Percentiles rank a stretch among this genome's conserved stretches.
These are phyloP conservation scores for Drosophila tanythrix DNA, from an alignment of 2,888 invertebrate genomes.

Conservation along the genomic window DNA sequence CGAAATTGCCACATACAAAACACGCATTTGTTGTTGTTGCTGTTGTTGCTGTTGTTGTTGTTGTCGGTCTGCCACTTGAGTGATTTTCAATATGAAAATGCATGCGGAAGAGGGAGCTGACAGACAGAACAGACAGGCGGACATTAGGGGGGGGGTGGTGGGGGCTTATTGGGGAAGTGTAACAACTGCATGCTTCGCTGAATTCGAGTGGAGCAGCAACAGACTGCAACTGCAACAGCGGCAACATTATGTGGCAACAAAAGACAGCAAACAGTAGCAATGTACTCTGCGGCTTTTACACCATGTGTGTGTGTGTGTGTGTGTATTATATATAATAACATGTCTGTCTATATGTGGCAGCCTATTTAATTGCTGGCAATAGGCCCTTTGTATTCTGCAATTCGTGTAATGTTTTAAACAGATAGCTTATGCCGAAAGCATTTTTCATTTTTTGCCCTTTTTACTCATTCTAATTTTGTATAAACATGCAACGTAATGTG, in stretches of 20 bases:
- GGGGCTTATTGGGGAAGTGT: constrained; percentile 41
- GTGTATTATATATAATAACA: constrained; percentile 9
- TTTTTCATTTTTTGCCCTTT: constrained; percentile 21
- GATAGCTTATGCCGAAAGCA: constrained; percentile 28
- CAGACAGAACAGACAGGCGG: constrained; percentile 49
- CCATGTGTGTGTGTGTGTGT: constrained; percentile 33
- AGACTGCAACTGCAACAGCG: constrained; percentile 11
- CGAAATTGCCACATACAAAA: constrained; percentile 57
- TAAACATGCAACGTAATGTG: constrained; percentile 56
- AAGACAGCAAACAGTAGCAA: constrained; percentile 48
- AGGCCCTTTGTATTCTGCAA: constrained; percentile 22
- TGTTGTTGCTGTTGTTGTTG: constrained; percentile 30
- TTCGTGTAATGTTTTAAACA: constrained; percentile 13
- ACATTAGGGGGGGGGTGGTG: constrained; percentile 9
- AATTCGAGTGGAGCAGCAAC: constrained; percentile 3
- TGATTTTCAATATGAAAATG: constrained; percentile 79
- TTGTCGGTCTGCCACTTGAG: constrained; percentile 73
- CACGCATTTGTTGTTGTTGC: constrained; percentile 34
- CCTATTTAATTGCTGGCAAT: constrained; percentile 52
- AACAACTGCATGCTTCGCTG: constrained; percentile 28
- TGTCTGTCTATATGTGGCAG: constrained; percentile 19
- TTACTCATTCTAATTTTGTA: constrained; percentile 41
- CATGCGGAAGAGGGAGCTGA: constrained; percentile 61
- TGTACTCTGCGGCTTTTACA: constrained; percentile 63
- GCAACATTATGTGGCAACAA: constrained; percentile 68